phyloP scores from a whole-genome alignment of 1,140 invertebrate species.

The Drosophila novamexicana region DNA sequence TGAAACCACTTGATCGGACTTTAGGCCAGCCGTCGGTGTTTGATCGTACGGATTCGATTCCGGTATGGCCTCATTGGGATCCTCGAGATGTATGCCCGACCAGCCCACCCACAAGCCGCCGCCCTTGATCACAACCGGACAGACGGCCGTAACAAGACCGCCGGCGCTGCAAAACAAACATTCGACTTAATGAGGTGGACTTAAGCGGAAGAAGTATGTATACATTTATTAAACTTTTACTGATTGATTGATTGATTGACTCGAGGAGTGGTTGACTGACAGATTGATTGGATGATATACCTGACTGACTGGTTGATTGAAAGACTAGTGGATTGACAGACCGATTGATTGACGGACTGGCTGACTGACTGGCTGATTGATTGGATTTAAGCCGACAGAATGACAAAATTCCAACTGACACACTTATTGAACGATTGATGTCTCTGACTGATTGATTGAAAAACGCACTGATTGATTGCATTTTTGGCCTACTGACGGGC shows the following conservation, averaged over 20 bases:
- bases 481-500: too few species aligned
- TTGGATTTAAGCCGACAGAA: too few species aligned
- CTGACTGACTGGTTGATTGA: too few species aligned
- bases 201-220: neutral
- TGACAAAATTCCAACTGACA: too few species aligned
- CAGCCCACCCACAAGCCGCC: conserved; percentile 95
- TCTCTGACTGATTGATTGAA: too few species aligned
- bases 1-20: conserved; percentile 92
- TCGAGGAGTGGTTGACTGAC: neutral
- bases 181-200: too few species aligned
- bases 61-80: conserved; percentile 90
- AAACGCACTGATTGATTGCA: too few species aligned
- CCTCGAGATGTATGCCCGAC: conserved; percentile 91
- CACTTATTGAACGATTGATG: too few species aligned
- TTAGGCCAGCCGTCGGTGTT: conserved; percentile 92
- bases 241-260: neutral
- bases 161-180: conserved; percentile 88
- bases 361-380: too few species aligned
- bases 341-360: too few species aligned
- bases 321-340: too few species aligned
- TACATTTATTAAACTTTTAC: neutral
- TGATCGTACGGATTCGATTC: conserved; percentile 93
- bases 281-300: neutral
- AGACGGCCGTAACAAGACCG: conserved; percentile 94
- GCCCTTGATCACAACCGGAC: conserved; percentile 93